Evolutionary conservation across 2,113 vertebrate species (phyloP).

Genomic region (Callionymus lyra): DNA sequence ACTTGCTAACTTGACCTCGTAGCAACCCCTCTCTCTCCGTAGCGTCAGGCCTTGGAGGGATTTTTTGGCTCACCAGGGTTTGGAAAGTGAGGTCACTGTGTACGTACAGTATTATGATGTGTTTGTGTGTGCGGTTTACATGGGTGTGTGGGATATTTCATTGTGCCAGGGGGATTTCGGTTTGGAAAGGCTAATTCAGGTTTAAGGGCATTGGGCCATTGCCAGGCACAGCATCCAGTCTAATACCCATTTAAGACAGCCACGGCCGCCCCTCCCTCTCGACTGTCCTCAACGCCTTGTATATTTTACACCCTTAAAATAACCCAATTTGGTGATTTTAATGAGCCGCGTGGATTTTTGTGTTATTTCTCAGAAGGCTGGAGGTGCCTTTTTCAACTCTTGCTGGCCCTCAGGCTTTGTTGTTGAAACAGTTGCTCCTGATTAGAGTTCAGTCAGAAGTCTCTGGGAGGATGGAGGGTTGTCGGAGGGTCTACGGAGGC

Average conservation of each 20-base stretch:
- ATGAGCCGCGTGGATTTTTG: conserved; percentile 19
- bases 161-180: conserved; percentile 50
- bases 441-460: conserved; percentile 59
- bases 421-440: conserved; percentile 74
- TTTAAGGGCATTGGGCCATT: conserved; percentile 55
- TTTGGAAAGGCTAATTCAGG: conserved; percentile 60
- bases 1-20: conserved; percentile 31
- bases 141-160: conserved; percentile 36
- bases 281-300: neutral
- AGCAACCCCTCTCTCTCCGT: conserved; percentile 48
- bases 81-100: conserved; percentile 44
- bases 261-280: too few relatives aligned
- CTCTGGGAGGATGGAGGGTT: conserved; percentile 43
- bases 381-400: conserved; percentile 37
- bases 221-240: conserved; percentile 45
- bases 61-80: conserved; percentile 42
- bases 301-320: conserved; percentile 28
- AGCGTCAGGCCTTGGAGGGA: conserved; percentile 51
- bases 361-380: conserved; percentile 35
- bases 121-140: conserved; percentile 24
- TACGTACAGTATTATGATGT: conserved; percentile 2
- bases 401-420: conserved; percentile 43
- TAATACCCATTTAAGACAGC: conserved; percentile 37
- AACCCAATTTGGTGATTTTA: conserved; percentile 28
- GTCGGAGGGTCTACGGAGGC: conserved; percentile 47